Percentiles rank a stretch among this genome's conserved stretches.
phyloP scores from a whole-genome alignment of 2,888 invertebrate genomes.

The Gordius sp. region DNA sequence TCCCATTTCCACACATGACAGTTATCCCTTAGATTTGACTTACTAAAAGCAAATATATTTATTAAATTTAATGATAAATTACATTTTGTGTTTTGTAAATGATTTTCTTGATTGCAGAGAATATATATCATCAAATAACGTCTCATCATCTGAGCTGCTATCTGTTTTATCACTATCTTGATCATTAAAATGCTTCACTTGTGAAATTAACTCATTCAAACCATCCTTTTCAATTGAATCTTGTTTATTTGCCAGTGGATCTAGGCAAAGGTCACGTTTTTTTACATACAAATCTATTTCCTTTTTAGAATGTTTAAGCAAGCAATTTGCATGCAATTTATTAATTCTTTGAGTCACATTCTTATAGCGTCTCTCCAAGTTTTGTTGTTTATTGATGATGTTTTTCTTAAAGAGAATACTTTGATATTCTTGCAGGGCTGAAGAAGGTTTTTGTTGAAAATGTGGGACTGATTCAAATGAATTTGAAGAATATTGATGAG shows the following conservation, averaged over 20 bases:
- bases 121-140: neutral
- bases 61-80: neutral
- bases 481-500: neutral
- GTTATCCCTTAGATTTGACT: neutral
- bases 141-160: neutral
- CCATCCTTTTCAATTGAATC: neutral
- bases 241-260: neutral
- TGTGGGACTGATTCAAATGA: neutral
- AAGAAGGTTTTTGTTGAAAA: neutral
- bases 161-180: conserved; percentile 1
- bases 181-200: neutral
- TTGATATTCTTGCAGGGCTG: neutral
- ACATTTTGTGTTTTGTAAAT: neutral
- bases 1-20: neutral
- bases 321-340: neutral
- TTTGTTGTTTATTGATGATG: neutral
- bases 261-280: neutral
- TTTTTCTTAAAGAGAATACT: neutral
- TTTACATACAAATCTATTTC: neutral
- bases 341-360: neutral
- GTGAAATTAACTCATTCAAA: neutral
- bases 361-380: neutral
- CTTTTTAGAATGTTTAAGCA: neutral
- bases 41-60: neutral
- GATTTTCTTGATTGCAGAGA: neutral